Base-by-base conservation (phyloP, 2,888 invertebrate genomes). In the Boloria selene region DNA sequence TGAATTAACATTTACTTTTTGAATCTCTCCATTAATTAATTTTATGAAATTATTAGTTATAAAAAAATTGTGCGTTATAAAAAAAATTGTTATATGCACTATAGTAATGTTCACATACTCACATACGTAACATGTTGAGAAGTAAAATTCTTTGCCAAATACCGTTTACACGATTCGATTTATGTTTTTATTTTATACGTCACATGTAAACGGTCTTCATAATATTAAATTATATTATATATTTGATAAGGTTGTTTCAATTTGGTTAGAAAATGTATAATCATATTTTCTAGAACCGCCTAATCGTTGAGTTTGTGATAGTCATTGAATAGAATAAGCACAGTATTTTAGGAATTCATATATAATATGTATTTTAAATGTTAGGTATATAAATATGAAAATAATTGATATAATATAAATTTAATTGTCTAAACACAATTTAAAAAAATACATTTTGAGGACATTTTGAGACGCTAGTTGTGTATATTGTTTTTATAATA, bases 311-410 rank as follows among this genome's bases (percentile, higher is more conserved):
- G 56, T 45, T 56, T 44, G 44, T 56, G 45, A 45, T 56, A 56
- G 56, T 56, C 56, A 56, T 56, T 13, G 22, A 13, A 22, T 56
- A 56, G 26, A 56, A 45, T 56, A 56, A 16, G n/a, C n/a, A 7
- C 56, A 56, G 56, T 56, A 56, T 56, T 56, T 14, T 45, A 45
- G 45, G 22, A 22, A 13, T 56, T 22, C 45, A 22, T 22, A 18
- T 44, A 18, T 14, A 6, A 52, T 2, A 14, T 54, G 10, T 13
- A 38, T 38, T 3, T 54, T 14, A 44, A 55, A 44, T 55, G 42
- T 18, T 42, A 22, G 22, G 22, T 3, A 7, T 18, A 17, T 54
- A 16, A 26, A 14, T 38, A 17, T 31, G 14, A 54, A 13, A 17
- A n/a, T 5, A 44, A 55, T 55, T 22, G 13, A 22, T 55, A 44